Percentiles rank a stretch among this genome's conserved stretches.
Evolutionary conservation across 2,113 vertebrate genomes (phyloP).

Genomic region (Xiphophorus hellerii): DNA sequence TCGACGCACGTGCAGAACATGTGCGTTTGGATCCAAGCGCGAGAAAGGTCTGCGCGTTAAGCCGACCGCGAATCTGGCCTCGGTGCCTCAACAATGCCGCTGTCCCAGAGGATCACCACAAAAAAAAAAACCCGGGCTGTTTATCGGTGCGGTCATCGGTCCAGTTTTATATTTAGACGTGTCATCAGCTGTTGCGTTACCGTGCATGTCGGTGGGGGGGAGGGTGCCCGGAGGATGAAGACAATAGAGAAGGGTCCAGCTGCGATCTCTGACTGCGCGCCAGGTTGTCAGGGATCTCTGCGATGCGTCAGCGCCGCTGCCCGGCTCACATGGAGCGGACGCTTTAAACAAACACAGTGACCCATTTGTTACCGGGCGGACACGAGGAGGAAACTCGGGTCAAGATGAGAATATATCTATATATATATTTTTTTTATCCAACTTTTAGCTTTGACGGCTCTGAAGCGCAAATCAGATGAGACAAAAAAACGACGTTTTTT

Average conservation of each 20-base stretch:
- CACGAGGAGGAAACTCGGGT: background rate
- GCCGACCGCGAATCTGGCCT: background rate
- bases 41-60: background rate
- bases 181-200: constrained; percentile 49
- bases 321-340: background rate
- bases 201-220: background rate
- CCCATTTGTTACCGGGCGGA: background rate
- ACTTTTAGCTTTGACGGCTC: background rate
- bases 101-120: constrained; percentile 11
- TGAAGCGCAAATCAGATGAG: too few species aligned
- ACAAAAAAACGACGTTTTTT: too few species aligned
- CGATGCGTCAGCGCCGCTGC: background rate
- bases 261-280: constrained; percentile 17
- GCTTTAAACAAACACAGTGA: constrained; percentile 4
- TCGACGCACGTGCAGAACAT: background rate
- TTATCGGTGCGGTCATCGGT: constrained; percentile 8
- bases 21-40: background rate
- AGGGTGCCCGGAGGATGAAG: constrained; percentile 27
- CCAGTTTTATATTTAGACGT: constrained; percentile 52
- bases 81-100: constrained; percentile 11
- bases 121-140: background rate
- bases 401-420: background rate
- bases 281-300: constrained; percentile 10
- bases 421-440: too few species aligned
- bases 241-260: constrained; percentile 39